A percentile compares a stretch with the other conserved stretches of the same genome.
These are phyloP conservation scores for Heterodera schachtii DNA, from an alignment of 1,140 invertebrate species.

Conservation along the genomic window DNA sequence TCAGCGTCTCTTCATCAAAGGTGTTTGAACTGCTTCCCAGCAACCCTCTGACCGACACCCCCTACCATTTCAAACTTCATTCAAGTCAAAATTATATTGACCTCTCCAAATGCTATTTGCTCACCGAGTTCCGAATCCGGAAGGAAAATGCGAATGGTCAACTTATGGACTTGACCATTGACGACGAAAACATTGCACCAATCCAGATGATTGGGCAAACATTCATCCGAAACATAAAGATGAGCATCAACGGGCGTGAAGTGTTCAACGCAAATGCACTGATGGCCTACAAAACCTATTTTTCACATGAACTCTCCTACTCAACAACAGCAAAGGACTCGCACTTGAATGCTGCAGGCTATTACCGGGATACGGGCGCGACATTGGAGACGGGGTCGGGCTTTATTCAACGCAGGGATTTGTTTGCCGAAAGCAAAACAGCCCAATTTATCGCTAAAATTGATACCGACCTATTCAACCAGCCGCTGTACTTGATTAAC, in stretches of 20 bases:
- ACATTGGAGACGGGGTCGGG: neutral
- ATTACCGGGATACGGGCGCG: neutral
- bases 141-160: neutral
- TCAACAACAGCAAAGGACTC: slow-evolving; percentile 11
- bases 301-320: slow-evolving; percentile 7
- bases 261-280: slow-evolving; percentile 10
- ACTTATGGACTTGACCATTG: neutral
- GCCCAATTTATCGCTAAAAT: too few relatives aligned
- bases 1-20: slow-evolving; percentile 5
- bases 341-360: neutral
- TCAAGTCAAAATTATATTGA: slow-evolving; percentile 6
- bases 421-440: too few relatives aligned
- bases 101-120: neutral
- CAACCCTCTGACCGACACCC: slow-evolving; percentile 6
- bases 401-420: too few relatives aligned
- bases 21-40: slow-evolving; percentile 10
- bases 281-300: slow-evolving; percentile 10
- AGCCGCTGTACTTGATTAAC: neutral
- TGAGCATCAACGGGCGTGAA: slow-evolving; percentile 6
- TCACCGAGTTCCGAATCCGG: slow-evolving; percentile 13
- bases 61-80: slow-evolving; percentile 20
- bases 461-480: neutral
- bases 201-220: neutral
- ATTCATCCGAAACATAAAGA: slow-evolving; percentile 3
- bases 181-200: slow-evolving; percentile 3